Conservation (phyloP, 2,113 vertebrate species). For the Morone saxatilis region DNA sequence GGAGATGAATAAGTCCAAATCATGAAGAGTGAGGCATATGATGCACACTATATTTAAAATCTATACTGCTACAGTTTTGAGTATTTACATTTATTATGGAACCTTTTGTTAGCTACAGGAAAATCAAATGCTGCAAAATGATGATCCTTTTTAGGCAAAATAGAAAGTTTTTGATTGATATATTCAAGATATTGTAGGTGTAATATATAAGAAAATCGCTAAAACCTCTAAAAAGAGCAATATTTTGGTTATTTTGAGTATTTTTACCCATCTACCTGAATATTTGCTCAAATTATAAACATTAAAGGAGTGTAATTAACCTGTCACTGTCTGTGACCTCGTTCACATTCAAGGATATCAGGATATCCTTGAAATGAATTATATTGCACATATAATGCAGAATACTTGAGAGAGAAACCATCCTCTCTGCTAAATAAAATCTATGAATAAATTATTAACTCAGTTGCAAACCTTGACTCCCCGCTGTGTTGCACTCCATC, state of each 20-base stretch:
- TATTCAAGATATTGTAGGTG: not conserved
- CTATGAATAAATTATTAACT: constrained; percentile 72
- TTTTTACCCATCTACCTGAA: not conserved
- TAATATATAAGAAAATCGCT: not conserved
- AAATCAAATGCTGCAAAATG: not conserved
- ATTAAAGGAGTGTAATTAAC: not conserved
- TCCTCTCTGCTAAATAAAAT: constrained; percentile 57
- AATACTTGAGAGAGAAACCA: constrained; percentile 24
- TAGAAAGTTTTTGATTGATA: not conserved
- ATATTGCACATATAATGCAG: not conserved
- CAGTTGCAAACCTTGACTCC: constrained; percentile 59
- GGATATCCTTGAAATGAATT: not conserved
- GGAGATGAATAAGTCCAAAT: not conserved
- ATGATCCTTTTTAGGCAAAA: not conserved
- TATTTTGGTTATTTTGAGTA: not conserved
- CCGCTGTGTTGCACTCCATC: constrained; percentile 38
- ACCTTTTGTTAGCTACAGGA: not conserved
- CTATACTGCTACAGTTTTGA: not conserved
- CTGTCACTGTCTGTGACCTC: not conserved
- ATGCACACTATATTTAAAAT: not conserved
- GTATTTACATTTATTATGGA: not conserved
- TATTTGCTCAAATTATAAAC: not conserved
- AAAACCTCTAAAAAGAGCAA: not conserved
- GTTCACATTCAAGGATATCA: not conserved
- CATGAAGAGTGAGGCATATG: not conserved